Evolutionary conservation across 2,797 vertebrate species (phyloP), one percentile per base, ranked within the genome.

Genomic region (Ataeniobius toweri): DNA sequence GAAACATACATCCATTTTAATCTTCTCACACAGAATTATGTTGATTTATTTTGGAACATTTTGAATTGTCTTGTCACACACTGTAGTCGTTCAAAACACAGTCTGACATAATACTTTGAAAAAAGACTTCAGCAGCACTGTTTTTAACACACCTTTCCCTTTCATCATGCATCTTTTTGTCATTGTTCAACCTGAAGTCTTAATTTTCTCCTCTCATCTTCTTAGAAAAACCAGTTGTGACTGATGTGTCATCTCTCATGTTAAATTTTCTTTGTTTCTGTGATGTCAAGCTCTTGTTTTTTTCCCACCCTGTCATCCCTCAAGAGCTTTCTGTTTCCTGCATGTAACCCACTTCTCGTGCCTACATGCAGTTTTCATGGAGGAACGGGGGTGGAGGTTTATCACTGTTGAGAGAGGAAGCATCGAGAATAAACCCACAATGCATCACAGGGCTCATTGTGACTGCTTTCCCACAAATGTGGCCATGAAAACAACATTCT

Each of bases 321-420:
- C 71, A 58, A 78, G 82, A 87, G 81, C 77, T 76, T 71, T 84
- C 73, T 59, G 67, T 78, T 88, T 89, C 83, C 89, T 88, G 86
- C 48, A 2, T 79, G 84, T 91, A 91, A 89, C 89, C 89, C 85
- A 91, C 81, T 83, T 92, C 85, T 84, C 39, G 80, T 76, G 83
- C 85, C 85, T 84, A 83, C 78, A 55, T 77, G 70, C 1, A 22
- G 46, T 77, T 90, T 79, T 55, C 59, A 80, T 73, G 10, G 20
- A 83, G 65, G 76, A 80, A 70, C 22, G 53, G 55, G 75, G 81
- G 76, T 75, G 81, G 84, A 88, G 84, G 75, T 83, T 70, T 83
- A 72, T 83, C 70, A 78, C 10, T 76, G 73, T 78, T 13, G 80
- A 86, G 82, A 87, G 91, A 89, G 80, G 90, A 88, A 82, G 76